Base-by-base conservation (phyloP, 2,113 vertebrate genomes). In the Geococcyx californianus region DNA sequence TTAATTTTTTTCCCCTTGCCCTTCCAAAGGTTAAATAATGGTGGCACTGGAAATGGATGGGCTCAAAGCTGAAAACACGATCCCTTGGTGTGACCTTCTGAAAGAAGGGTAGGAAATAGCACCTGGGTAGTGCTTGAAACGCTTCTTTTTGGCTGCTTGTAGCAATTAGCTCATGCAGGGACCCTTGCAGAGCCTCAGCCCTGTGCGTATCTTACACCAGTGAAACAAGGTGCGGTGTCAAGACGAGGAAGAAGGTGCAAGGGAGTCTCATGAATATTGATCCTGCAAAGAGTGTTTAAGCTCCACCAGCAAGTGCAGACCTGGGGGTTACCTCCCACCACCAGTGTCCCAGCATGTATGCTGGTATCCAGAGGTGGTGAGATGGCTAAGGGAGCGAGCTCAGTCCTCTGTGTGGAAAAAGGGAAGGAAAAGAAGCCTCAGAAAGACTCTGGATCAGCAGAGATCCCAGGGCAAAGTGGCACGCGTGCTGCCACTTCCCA, bases 361-460 rank as follows among this genome's bases (percentile, higher is more conserved):
- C 34, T 3, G 8, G 67, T 28, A 63, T 26, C 16, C 2, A 0
- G 68, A 73, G 25, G 45, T 19, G 7, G 13, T 6, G 4, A 49
- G 34, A 44, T 1, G 10, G 20, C 36, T 1, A 4, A 82, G 20
- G 26, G 36, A 87, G 9, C 0, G 0, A 78, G 45, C 31, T 78
- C 62, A 72, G 47, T 14, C 21, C n/a, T n/a, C 19, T 23, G 33
- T 9, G 38, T 15, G 9, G 21, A 33, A 26, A 38, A n/a, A 75
- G 49, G 17, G 20, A 51, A 23, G 38, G 18, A 56, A 77, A 73
- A 8, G 1, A 28, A 80, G 8, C 25, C 16, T 64, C 26, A 47
- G 58, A 38, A 51, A 73, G 8, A 44, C 13, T 68, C 29, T 7
- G 18, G 33, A 33, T 3, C 1, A 3, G 51, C 54, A 40, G 33